Evolutionary conservation across 1,140 invertebrate species (phyloP), one percentile per base, ranked within the genome.

Genomic region (Caenorhabditis inopinata): DNA sequence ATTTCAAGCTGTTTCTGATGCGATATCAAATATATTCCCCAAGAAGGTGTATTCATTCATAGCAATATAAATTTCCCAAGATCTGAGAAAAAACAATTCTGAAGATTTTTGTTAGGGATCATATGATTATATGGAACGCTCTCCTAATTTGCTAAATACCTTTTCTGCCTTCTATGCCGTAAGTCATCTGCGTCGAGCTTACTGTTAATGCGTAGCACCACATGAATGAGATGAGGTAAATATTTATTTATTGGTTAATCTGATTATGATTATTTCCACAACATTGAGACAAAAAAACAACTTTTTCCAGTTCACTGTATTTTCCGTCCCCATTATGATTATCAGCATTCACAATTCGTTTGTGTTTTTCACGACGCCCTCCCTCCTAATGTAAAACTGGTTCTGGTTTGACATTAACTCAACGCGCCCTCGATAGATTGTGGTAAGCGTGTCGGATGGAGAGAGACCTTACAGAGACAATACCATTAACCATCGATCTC

Each of bases 401-500:
- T 68, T 68, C 32, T 68, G 32, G 58, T 68, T 68, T 68, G 29
- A 38, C 58, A 68, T 68, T 68, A 68, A 68, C 58, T 68, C 58
- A 68, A 68, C 58, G 58, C 38, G 58, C 38, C 58, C 58, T 68
- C 58, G 58, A 42, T 32, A 68, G 29, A 68, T 68, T 42, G 58
- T 68, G 32, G 58, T 68, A 32, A 68, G 58, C 29, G n/a, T n/a
- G 58, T 38, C 4, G 32, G 32, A 3, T 42, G 58, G 18, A 68
- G 32, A 9, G 38, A 0, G 38, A 18, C 21, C 49, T 18, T 48
- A 29, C 11, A 58, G 51, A 58, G 58, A 32, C 58, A 68, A 68
- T 38, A 68, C 58, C 32, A 68, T 68, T 68, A 68, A 68, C 58
- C 58, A 68, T 68, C 58, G 58, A 68, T 32, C 58, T 68, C 58